phyloP scores from a whole-genome alignment of 2,113 vertebrate genomes.

The Deroptyus accipitrinus region DNA sequence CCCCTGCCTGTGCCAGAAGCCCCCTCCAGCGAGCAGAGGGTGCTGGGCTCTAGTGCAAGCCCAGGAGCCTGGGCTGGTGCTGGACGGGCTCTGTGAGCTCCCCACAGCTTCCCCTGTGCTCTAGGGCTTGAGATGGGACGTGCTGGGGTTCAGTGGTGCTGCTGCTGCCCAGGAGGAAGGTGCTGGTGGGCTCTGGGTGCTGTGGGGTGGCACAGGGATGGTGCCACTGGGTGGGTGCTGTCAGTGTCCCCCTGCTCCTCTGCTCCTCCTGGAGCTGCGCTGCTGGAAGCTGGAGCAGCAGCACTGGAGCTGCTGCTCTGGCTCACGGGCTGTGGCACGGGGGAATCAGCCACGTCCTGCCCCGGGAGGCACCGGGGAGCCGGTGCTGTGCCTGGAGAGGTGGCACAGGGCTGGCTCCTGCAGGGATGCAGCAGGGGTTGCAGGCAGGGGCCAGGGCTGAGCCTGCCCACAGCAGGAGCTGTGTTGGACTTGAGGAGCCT shows the following conservation, averaged over 20 bases:
- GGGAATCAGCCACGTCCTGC: not conserved
- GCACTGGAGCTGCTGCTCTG: not conserved
- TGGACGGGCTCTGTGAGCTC: not conserved
- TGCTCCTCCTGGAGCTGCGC: not conserved
- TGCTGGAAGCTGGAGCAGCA: not conserved
- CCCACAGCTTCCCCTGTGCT: accelerated
- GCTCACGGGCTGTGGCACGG: not conserved
- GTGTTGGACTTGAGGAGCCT: not conserved
- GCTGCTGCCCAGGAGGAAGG: not conserved
- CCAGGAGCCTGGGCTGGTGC: not conserved
- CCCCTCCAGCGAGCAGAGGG: not conserved
- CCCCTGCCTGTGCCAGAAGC: not conserved
- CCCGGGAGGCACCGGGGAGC: not conserved
- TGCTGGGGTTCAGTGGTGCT: not conserved
- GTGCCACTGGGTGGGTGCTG: not conserved
- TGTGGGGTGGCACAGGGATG: not conserved
- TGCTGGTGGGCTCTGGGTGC: not conserved
- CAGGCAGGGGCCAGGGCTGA: not conserved
- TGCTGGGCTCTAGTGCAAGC: not conserved
- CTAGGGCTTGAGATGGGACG: not conserved
- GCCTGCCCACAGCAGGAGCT: not conserved
- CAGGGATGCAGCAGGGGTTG: not conserved
- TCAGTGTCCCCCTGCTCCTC: not conserved
- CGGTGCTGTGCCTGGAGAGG: not conserved
- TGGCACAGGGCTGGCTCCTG: not conserved